phyloP scores from a whole-genome alignment of 2,888 invertebrate species.

The Ametastegia equiseti region DNA sequence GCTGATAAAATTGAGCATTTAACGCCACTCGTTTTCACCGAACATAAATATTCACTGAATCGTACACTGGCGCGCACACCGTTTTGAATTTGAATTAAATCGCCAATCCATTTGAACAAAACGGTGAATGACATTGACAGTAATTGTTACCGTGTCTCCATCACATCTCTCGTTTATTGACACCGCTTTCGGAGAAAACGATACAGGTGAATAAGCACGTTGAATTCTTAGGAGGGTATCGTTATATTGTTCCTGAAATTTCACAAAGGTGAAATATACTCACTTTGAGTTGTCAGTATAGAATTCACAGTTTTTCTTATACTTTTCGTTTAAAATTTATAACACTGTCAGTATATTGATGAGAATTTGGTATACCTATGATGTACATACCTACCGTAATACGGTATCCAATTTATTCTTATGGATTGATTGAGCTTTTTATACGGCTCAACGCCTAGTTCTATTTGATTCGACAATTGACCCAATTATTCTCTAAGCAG shows the following conservation, averaged over 20 bases:
- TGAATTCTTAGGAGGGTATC: background rate
- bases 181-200: background rate
- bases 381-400: background rate
- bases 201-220: background rate
- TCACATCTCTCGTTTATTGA: background rate
- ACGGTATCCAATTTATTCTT: background rate
- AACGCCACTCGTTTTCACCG: background rate
- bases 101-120: background rate
- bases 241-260: background rate
- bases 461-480: slow-evolving; percentile 10
- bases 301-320: background rate
- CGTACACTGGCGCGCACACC: background rate
- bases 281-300: background rate
- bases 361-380: background rate
- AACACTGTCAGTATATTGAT: background rate
- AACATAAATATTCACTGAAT: background rate
- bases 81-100: background rate
- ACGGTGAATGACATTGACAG: background rate
- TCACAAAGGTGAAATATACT: background rate
- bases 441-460: background rate
- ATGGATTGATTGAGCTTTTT: background rate
- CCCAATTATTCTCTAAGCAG: background rate
- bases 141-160: background rate
- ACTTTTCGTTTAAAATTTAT: too few species aligned
- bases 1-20: background rate